Evolutionary conservation across 2,888 invertebrate genomes (phyloP).

Genomic region (Gerosis bhagava): DNA sequence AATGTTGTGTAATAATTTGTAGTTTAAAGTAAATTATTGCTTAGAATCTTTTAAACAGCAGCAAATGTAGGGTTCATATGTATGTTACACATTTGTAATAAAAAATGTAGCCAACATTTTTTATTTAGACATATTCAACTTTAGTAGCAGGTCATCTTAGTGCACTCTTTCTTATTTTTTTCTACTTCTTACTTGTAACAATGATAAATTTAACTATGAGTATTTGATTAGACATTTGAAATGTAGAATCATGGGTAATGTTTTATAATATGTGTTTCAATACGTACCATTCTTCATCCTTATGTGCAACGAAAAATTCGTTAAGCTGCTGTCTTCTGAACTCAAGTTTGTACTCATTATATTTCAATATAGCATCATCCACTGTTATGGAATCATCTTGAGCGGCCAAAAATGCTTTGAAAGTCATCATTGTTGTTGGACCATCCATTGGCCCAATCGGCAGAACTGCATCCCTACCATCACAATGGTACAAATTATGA

Average conservation of each 20-base stretch:
- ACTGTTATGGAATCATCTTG: conserved; percentile 99
- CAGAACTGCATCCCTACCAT: conserved; percentile 81
- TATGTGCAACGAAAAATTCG: conserved; percentile 99
- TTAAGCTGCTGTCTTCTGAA: conserved; percentile 97
- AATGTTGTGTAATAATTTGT: no score
- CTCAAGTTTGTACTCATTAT: conserved; percentile 99
- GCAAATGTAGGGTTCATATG: conserved; percentile 48
- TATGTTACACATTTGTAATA: no score
- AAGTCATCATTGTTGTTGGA: conserved; percentile 97
- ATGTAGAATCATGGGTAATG: no score
- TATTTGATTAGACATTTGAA: no score
- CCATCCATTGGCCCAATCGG: conserved; percentile 83
- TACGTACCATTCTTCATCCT: conserved; percentile 99
- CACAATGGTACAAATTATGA: no score
- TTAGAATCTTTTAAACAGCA: conserved; percentile 72
- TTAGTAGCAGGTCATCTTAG: no score
- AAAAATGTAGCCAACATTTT: no score
- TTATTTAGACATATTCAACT: no score
- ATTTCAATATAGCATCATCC: conserved; percentile 97
- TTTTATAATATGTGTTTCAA: no score
- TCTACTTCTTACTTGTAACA: no score
- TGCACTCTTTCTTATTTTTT: background rate
- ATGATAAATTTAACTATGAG: no score
- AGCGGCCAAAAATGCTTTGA: conserved; percentile 97
- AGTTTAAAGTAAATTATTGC: conserved; percentile 48